phyloP scores from a whole-genome alignment of 2,113 vertebrate genomes.

The Oryzias javanicus region DNA sequence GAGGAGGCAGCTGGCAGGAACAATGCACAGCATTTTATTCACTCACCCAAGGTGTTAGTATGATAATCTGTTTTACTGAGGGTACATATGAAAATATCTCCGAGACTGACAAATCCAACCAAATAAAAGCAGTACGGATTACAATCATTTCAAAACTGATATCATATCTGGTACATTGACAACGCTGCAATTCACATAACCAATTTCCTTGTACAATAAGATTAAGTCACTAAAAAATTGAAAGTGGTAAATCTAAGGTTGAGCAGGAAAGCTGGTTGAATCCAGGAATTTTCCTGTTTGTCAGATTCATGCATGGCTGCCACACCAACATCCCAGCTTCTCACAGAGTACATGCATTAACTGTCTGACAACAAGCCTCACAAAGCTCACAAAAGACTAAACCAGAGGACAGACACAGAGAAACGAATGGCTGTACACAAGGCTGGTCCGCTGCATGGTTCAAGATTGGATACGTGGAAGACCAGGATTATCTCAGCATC shows the following conservation, averaged over 20 bases:
- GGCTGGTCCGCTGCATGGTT: no score
- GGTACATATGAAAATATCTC: not conserved
- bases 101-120: not conserved
- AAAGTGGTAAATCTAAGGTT: not conserved
- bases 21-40: not conserved
- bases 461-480: no score
- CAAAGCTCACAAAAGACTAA: not conserved
- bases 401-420: not conserved
- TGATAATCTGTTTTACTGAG: no score
- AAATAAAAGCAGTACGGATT: not conserved
- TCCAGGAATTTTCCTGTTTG: not conserved
- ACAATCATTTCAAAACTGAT: not conserved
- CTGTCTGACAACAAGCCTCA: not conserved
- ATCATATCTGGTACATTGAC: not conserved
- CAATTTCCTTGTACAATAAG: not conserved
- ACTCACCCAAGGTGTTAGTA: no score
- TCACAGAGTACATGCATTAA: not conserved
- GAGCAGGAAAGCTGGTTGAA: not conserved
- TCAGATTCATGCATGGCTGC: slow-evolving; percentile 6
- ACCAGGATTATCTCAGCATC: not conserved
- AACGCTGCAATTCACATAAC: not conserved
- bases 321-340: not conserved
- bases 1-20: not conserved
- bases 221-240: not conserved
- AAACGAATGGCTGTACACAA: not conserved